Conservation (phyloP, 1,140 invertebrate genomes). For the Meloidogyne hapla region DNA sequence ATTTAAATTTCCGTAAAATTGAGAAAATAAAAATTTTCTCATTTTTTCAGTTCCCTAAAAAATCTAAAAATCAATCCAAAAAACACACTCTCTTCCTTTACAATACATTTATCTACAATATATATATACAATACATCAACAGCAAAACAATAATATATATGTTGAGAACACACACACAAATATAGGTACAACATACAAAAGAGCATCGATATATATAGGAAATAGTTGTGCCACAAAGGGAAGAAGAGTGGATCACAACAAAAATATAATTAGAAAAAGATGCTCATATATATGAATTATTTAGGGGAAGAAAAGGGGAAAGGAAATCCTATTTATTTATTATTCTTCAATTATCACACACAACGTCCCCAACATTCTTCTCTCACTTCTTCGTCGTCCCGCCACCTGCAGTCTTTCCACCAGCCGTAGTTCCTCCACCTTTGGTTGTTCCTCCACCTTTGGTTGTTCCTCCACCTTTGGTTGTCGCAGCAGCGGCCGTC, state of each 20-base stretch:
- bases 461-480: not conserved
- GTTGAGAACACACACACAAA: not conserved
- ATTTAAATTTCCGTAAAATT: no score
- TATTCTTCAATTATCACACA: not conserved
- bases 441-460: not conserved
- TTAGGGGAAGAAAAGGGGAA: not conserved
- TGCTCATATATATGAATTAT: not conserved
- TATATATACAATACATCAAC: conserved; percentile 6
- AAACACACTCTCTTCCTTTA: not conserved
- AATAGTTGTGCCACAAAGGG: not conserved
- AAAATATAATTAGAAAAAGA: not conserved
- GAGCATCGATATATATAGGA: not conserved
- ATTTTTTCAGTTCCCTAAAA: no score
- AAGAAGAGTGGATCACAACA: not conserved
- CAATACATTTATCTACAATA: not conserved
- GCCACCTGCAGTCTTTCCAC: not conserved
- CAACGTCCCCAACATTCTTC: not conserved
- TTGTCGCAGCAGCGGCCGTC: not conserved
- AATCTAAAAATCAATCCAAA: not conserved
- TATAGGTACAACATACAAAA: not conserved
- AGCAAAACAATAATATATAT: conserved; percentile 1
- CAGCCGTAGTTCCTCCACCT: not conserved
- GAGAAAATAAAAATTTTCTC: no score
- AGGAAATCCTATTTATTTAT: not conserved
- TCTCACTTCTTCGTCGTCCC: conserved; percentile 1